Percentiles rank a stretch among this genome's conserved stretches.
These are phyloP conservation scores for Belonocnema kinseyi DNA, from an alignment of 1,140 invertebrate genomes.

Conservation along the genomic window DNA sequence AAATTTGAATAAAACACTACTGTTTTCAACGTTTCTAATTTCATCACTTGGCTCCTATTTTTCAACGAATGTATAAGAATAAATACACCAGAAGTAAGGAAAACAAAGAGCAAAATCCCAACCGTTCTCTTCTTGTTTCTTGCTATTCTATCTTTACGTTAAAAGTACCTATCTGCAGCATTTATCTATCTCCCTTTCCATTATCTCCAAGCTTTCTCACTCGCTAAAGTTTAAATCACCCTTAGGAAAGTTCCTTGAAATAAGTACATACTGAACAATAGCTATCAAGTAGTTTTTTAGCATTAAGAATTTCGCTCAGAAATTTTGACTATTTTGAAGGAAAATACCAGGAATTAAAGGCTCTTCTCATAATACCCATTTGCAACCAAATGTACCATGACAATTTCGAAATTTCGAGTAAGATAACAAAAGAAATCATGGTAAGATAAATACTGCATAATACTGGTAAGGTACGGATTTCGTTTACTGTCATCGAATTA, in stretches of 20 bases:
- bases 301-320: slow-evolving; percentile 62
- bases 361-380: not conserved
- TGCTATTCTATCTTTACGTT: not conserved
- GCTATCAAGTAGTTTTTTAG: slow-evolving; percentile 69
- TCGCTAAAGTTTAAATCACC: slow-evolving; percentile 17
- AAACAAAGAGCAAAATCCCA: not conserved
- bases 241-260: slow-evolving; percentile 40
- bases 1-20: too few species aligned
- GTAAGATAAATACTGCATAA: too few species aligned
- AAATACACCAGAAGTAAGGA: not conserved
- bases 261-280: slow-evolving; percentile 55
- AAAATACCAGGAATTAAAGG: not conserved
- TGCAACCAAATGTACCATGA: not conserved
- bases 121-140: not conserved
- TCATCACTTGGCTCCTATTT: not conserved
- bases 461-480: too few species aligned
- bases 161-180: not conserved
- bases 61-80: not conserved
- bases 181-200: slow-evolving; percentile 2
- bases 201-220: not conserved
- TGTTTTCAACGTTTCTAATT: too few species aligned
- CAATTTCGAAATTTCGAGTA: too few species aligned
- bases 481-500: too few species aligned
- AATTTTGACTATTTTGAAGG: not conserved
- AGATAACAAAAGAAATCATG: too few species aligned